Conservation (phyloP, 2,113 vertebrate species). For the Puntigrus tetrazona region DNA sequence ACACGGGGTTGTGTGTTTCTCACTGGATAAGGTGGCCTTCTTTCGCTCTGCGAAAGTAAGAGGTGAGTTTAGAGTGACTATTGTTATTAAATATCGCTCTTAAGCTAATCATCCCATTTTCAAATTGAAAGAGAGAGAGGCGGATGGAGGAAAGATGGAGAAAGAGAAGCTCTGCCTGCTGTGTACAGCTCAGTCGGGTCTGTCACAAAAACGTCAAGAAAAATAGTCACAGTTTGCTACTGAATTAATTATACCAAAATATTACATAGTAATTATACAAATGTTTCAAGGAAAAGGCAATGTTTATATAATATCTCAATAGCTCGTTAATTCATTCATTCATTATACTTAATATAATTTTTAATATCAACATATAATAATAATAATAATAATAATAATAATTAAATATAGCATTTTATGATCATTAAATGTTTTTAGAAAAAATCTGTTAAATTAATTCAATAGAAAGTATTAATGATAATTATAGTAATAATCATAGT, state of each 20-base stretch:
- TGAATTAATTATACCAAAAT: background rate
- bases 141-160: background rate
- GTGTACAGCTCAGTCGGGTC: too few species aligned
- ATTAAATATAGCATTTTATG: too few species aligned
- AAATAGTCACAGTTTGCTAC: background rate
- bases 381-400: too few species aligned
- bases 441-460: background rate
- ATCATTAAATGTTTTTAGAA: too few species aligned
- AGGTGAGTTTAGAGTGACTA: background rate
- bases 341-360: too few species aligned
- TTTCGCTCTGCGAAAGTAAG: background rate
- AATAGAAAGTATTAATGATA: too few species aligned
- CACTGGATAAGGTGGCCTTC: background rate
- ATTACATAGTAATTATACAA: background rate
- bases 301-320: too few species aligned
- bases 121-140: background rate
- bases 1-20: slow-evolving; percentile 6
- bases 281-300: too few species aligned
- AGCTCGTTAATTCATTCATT: too few species aligned
- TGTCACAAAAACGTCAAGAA: too few species aligned
- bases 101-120: slow-evolving; percentile 7
- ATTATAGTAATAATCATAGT: background rate
- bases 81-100: background rate
- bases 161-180: background rate
- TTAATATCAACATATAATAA: too few species aligned